phyloP scores from a whole-genome alignment of 2,113 vertebrate genomes.

The Melanerpes formicivorus region DNA sequence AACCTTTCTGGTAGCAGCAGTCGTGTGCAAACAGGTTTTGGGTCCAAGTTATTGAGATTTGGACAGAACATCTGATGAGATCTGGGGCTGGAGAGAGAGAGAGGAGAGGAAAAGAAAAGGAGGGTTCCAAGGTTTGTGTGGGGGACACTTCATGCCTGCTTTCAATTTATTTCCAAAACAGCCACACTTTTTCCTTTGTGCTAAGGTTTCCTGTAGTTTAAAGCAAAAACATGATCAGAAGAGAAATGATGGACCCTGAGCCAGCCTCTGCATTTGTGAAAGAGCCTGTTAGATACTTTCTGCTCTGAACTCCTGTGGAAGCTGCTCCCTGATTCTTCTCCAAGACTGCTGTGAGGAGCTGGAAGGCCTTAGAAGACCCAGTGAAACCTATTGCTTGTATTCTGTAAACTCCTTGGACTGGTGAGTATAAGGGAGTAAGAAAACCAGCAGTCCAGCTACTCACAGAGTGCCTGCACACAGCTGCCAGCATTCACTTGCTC shows the following conservation, averaged over 20 bases:
- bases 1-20: not conserved
- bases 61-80: not conserved
- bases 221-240: not conserved
- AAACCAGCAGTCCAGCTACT: not conserved
- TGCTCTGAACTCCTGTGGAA: not conserved
- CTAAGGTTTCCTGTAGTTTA: not conserved
- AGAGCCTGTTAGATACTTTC: not conserved
- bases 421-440: not conserved
- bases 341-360: not conserved
- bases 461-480: not conserved
- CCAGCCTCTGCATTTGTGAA: not conserved
- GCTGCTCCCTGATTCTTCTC: not conserved
- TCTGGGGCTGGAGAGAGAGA: not conserved
- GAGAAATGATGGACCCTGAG: not conserved
- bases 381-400: not conserved
- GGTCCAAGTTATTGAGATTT: not conserved
- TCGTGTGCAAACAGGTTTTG: not conserved
- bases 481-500: rapidly evolving
- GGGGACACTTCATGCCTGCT: not conserved
- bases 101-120: not conserved
- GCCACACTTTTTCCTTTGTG: not conserved
- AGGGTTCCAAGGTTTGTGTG: not conserved
- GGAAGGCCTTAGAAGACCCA: not conserved
- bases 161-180: not conserved
- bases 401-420: not conserved